Evolutionary conservation across 2,888 invertebrate genomes (phyloP), one percentile per base, ranked within the genome.

Genomic region (Ophonus ardosiacus): DNA sequence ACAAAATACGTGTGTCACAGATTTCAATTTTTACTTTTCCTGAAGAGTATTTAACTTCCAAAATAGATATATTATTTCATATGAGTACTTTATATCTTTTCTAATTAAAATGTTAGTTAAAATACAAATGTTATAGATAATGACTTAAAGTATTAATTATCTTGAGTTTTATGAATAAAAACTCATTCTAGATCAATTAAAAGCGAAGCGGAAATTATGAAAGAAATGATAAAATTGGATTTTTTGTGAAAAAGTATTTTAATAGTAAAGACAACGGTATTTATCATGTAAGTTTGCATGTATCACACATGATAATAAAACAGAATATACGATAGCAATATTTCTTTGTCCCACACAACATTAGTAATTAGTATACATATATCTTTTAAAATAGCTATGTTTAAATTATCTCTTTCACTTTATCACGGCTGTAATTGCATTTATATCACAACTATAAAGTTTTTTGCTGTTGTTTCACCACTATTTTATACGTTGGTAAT

Each of bases 331-430:
- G 61, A 80, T 61, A 61, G 80, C 40, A 80, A 61, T 61, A 80
- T 80, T 80, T 80, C 80, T 80, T 79, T 80, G 61, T 59, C 59
- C 61, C 61, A 80, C 56, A 80, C 80, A 61, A 61, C 80, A 80
- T 61, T 61, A 61, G 80, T 80, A 80, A 80, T 80, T 80, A 80
- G 80, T 80, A 80, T 82, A 74, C 74, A 83, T 83, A 83, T 83
- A 83, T 83, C 74, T 83, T 57, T 83, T 59, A 76, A 83, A 76
- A 83, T 83, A 83, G 59, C 76, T 83, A 83, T 83, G 83, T 76
- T 83, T 43, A 83, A 74, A 83, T 83, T 74, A 83, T 83, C 83
- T 83, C 83, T 74, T 71, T 71, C 82, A 82, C 57, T 82, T 71
- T 82, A 82, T 82, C 82, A 82, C 68, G 57, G 38, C 31, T 38